Conservation (phyloP, 2,113 vertebrate genomes). For the Phylloscopus whistleri region DNA sequence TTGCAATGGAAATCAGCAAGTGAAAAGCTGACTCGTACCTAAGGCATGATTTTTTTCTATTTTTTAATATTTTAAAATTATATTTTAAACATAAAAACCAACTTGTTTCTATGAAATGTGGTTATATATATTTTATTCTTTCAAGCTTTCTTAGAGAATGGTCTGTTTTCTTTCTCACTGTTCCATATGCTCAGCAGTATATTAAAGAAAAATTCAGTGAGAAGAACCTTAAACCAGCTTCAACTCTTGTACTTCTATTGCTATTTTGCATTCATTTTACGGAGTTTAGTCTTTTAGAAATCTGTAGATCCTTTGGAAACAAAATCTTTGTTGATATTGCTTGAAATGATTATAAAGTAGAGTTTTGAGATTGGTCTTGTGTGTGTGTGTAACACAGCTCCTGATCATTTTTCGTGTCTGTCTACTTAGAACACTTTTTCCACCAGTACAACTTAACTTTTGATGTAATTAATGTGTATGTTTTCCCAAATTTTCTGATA, state of each 20-base stretch:
- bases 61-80: neutral
- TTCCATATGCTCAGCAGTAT: neutral
- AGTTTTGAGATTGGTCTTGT: neutral
- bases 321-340: neutral
- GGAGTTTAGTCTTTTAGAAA: neutral
- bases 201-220: neutral
- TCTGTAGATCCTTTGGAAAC: neutral
- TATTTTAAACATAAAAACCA: neutral
- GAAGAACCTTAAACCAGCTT: neutral
- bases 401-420: neutral
- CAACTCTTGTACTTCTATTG: neutral
- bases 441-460: neutral
- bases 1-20: neutral
- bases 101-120: neutral
- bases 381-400: neutral
- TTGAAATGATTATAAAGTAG: neutral
- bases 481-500: slow-evolving; percentile 4
- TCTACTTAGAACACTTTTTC: neutral
- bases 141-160: neutral
- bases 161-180: neutral
- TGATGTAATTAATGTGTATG: neutral
- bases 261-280: neutral
- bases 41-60: neutral
- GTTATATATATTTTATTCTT: neutral
- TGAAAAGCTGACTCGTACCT: neutral